Base-by-base conservation (phyloP, 1,140 invertebrate genomes). In the Zaprionus nigranus region DNA sequence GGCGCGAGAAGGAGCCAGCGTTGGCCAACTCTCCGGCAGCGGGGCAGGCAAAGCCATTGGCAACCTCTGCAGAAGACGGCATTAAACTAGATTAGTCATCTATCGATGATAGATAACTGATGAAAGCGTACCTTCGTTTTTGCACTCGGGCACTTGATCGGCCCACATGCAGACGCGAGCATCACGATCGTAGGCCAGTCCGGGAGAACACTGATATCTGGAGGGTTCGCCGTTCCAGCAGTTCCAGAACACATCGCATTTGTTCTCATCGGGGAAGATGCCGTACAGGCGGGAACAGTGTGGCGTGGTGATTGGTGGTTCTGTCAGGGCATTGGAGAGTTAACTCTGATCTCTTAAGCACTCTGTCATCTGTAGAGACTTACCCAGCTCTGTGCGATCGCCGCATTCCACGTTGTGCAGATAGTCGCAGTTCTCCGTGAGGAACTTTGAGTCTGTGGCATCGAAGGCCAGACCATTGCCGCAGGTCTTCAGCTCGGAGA, bases 221-320 rank as follows among this genome's bases (percentile, higher is more conserved):
- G 97, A 98, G 9, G 97, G 96, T 93, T 98, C 97, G 43, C 98
- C 98, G 93, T 98, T 98, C 97, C 98, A 98, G 93, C 98, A 99
- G 93, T 98, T 98, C 96, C 97, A 98, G 96, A 98, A 99, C 2
- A 97, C 96, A 92, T 98, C 96, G 93, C 98, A 98, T 93, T 98
- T 97, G 73, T 94, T 93, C 22, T 96, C 96, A 92, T 98, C 97
- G 65, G 97, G 93, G 95, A 98, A 98, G 93, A 98, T 98, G 91
- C 98, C 98, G 93, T 98, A 98, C 53, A 98, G 93, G 57, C 97
- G 94, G 13, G 96, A 90, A 90, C 98, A 99, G 93, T 98, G 96
- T 1, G 97, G 94, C 17, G 97, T 97, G 40, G 95, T 94, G 83
- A 98, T 96, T 85, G 98, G 95, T 15, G 97, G 97, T 91, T 98